Evolutionary conservation across 2,797 vertebrate species (phyloP).

Genomic region (Lithobates pipiens): DNA sequence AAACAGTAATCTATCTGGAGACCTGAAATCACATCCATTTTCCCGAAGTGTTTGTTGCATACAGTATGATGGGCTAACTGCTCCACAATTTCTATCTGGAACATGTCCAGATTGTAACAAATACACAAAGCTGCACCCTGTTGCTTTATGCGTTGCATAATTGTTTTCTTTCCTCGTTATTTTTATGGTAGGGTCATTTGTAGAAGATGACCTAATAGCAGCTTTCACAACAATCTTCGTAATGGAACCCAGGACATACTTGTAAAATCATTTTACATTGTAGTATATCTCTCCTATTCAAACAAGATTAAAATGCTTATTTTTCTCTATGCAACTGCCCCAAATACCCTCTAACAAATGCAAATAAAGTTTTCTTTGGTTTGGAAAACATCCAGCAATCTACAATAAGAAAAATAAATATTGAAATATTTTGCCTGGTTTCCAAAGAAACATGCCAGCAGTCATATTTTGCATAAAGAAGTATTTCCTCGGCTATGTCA

Average conservation of each 20-base stretch:
- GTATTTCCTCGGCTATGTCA: neutral
- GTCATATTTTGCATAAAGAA: neutral
- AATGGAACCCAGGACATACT: constrained; percentile 44
- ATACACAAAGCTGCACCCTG: constrained; percentile 76
- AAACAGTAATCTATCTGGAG: neutral
- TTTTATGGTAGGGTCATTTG: constrained; percentile 81
- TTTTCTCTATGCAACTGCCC: constrained; percentile 18
- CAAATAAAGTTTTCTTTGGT: constrained; percentile 35
- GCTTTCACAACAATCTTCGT: constrained; percentile 62
- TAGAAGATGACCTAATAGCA: constrained; percentile 77
- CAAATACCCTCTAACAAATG: constrained; percentile 28
- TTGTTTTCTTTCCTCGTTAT: constrained; percentile 81
- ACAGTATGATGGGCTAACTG: neutral
- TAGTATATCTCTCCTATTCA: constrained; percentile 34
- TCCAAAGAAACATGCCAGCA: neutral
- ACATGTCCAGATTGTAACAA: constrained; percentile 74
- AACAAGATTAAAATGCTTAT: constrained; percentile 48
- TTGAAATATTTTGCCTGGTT: neutral
- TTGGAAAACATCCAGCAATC: constrained; percentile 24
- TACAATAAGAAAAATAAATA: constrained; percentile 43
- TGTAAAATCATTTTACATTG: constrained; percentile 41
- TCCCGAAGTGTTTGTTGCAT: neutral
- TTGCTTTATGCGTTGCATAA: constrained; percentile 76
- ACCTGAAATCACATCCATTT: neutral
- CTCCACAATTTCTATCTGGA: constrained; percentile 63